phyloP scores from a whole-genome alignment of 1,140 invertebrate genomes.

The Mactra quadrangularis region DNA sequence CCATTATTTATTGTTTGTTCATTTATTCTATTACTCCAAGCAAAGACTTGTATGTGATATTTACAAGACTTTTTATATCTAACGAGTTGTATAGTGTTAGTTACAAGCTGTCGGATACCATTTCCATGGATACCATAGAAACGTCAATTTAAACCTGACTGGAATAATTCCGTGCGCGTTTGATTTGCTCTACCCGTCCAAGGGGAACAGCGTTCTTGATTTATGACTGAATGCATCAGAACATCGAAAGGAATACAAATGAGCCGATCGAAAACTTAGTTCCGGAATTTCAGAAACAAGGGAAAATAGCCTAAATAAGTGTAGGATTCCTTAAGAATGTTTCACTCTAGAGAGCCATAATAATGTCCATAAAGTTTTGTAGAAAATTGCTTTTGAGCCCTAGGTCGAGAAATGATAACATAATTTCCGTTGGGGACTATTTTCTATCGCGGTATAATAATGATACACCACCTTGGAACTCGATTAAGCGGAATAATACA shows the following conservation, averaged over 20 bases:
- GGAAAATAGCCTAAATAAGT: conserved; percentile 33
- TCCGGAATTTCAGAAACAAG: conserved; percentile 46
- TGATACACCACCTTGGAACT: conserved; percentile 5
- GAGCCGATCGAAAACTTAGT: conserved; percentile 37
- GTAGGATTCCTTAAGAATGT: conserved; percentile 42
- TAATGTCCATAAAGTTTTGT: conserved; percentile 36
- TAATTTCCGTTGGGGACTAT: conserved; percentile 57
- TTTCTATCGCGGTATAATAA: conserved; percentile 38
- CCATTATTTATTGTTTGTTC: too few relatives aligned
- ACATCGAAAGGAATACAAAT: conserved; percentile 50
- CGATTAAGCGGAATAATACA: background rate
- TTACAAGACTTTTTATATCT: too few relatives aligned
- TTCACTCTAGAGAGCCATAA: conserved; percentile 47
- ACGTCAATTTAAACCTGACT: conserved; percentile 60
- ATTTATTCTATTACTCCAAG: too few relatives aligned
- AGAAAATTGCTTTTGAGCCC: conserved; percentile 61
- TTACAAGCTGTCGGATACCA: conserved; percentile 52
- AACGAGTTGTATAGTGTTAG: conserved; percentile 47
- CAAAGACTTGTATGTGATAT: too few relatives aligned
- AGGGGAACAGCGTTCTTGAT: conserved; percentile 58
- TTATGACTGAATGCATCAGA: conserved; percentile 46
- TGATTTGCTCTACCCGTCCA: conserved; percentile 49
- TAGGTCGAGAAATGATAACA: conserved; percentile 52
- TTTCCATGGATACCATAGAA: conserved; percentile 51
- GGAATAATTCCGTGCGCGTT: conserved; percentile 59